Percentiles rank a stretch among this genome's conserved stretches.
phyloP scores from a whole-genome alignment of 2,797 vertebrate genomes.

The Notoglanidium macrostoma region DNA sequence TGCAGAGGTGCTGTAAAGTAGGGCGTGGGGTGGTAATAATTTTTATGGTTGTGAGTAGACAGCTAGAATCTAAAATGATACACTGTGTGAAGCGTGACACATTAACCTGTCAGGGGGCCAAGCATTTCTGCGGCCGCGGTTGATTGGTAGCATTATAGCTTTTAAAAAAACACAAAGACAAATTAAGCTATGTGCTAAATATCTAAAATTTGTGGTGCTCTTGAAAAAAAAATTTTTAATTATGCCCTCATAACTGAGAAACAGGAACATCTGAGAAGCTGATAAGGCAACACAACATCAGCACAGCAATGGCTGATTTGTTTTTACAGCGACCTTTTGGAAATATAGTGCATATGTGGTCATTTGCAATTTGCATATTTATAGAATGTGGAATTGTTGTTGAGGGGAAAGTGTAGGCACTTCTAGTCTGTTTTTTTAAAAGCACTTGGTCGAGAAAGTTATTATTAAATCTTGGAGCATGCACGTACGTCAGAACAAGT shows the following conservation, averaged over 20 bases:
- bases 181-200: not conserved
- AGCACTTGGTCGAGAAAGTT: not conserved
- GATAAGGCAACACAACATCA: not conserved
- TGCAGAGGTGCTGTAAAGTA: not conserved
- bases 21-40: not conserved
- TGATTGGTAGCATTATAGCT: not conserved
- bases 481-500: not conserved
- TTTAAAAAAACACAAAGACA: not conserved
- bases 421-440: not conserved
- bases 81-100: no score
- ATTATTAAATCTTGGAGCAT: constrained; percentile 5
- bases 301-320: not conserved
- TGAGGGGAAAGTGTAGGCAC: not conserved
- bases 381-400: not conserved
- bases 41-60: not conserved
- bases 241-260: not conserved
- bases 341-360: not conserved
- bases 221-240: not conserved
- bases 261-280: not conserved
- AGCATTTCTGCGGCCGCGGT: not conserved
- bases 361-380: constrained; percentile 14
- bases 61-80: not conserved
- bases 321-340: not conserved
- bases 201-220: no score
- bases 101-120: not conserved